phyloP scores from a whole-genome alignment of 2,888 invertebrate genomes.

The Arge pagana region DNA sequence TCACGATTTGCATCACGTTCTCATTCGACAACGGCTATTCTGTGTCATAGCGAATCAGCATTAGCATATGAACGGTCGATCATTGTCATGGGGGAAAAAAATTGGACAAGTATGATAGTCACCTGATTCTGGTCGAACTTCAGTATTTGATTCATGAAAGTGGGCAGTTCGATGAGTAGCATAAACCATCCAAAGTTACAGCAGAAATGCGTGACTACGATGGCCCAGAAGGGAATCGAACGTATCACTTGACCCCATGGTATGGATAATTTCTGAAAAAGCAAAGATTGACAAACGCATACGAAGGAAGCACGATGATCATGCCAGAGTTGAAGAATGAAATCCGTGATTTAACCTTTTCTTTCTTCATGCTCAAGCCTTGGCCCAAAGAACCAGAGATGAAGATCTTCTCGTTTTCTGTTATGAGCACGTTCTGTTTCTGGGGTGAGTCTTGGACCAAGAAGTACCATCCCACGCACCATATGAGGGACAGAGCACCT shows the following conservation, averaged over 20 bases:
- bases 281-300: slow-evolving; percentile 23
- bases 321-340: no score
- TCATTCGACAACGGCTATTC: no score
- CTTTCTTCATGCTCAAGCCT: slow-evolving; percentile 24
- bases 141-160: slow-evolving; percentile 80
- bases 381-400: slow-evolving; percentile 68
- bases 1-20: no score
- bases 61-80: no score
- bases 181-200: slow-evolving; percentile 88
- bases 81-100: slow-evolving; percentile 14
- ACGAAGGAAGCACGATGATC: not conserved
- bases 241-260: slow-evolving; percentile 76
- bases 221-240: slow-evolving; percentile 76
- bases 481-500: slow-evolving; percentile 71
- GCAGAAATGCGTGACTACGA: slow-evolving; percentile 76
- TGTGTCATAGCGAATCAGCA: no score
- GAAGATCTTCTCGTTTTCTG: slow-evolving; percentile 69
- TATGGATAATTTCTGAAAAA: slow-evolving; percentile 64
- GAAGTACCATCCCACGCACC: slow-evolving; percentile 75
- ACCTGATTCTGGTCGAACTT: slow-evolving; percentile 75
- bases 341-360: no score
- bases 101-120: slow-evolving; percentile 40
- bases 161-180: slow-evolving; percentile 79
- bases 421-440: slow-evolving; percentile 69
- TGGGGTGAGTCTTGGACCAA: slow-evolving; percentile 72